Evolutionary conservation across 2,888 invertebrate species (phyloP), one percentile per base, ranked within the genome.

Genomic region (Apamea anceps): DNA sequence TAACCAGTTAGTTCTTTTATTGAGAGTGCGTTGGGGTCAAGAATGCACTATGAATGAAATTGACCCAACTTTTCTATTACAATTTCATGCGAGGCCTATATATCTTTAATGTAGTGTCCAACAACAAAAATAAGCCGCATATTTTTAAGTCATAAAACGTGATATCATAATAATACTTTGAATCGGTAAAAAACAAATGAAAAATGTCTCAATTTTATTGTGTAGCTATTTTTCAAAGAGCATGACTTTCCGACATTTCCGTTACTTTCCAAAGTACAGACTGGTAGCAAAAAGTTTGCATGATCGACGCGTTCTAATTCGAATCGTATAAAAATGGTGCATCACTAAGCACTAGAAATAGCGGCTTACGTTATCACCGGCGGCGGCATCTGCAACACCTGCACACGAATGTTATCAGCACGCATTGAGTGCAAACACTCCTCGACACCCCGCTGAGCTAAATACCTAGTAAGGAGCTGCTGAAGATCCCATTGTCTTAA

Each of bases 291-390:
- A 77, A 79, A 81, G 48, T 62, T 72, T n/a, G 18, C 32, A 72
- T 57, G 70, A 76, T 80, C 79, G 70, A 81, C 75, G 79, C 71
- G 63, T 70, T 82, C 67, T 75, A 85, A 85, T 84, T 76, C 73
- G 72, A 85, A 84, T 81, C 70, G 82, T 74, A 72, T 82, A 81
- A 85, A 86, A 72, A 84, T 79, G 80, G 75, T 71, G 65, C 84
- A 15, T 68, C 88, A 76, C 87, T 87, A 79, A 12, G 12, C 18
- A 63, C 81, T 86, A 83, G 81, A 89, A 91, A 92, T 90, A 90
- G 85, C 73, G 66, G 84, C 78, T 91, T 84, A 91, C 91, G 90
- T 92, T 91, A 93, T 91, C 91, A 81, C 54, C 60, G 60, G 75
- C 82, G 85, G 82, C 71, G 83, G 72, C 87, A 89, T 87, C 88